Percentiles rank a stretch among this genome's conserved stretches.
These are phyloP conservation scores for Alloplasta piceator DNA, from an alignment of 2,888 invertebrate genomes.

Conservation along the genomic window DNA sequence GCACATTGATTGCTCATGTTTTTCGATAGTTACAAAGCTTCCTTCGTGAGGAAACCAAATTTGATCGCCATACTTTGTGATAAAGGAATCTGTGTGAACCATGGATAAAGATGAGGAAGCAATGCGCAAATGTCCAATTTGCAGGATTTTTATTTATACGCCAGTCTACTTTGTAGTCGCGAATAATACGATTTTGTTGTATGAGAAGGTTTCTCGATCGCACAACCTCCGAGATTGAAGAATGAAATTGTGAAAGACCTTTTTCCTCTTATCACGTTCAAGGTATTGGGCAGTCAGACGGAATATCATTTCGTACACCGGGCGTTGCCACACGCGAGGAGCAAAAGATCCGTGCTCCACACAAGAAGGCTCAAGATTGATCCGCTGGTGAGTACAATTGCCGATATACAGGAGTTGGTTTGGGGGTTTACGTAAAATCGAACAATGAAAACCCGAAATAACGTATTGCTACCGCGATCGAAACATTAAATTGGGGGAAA, in stretches of 20 bases:
- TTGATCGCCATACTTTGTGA: no score
- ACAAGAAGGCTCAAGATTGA: constrained; percentile 94
- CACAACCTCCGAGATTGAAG: neutral
- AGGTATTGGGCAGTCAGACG: constrained; percentile 94
- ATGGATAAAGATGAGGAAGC: no score
- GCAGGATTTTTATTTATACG: no score
- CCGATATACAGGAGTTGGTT: neutral
- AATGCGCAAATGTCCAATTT: no score
- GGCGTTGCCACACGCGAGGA: constrained; percentile 94
- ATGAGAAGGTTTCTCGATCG: no score
- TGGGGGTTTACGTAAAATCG: neutral
- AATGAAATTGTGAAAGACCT: constrained; percentile 17
- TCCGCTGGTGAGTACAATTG: constrained; percentile 91
- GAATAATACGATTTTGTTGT: constrained; percentile 20
- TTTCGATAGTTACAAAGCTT: no score
- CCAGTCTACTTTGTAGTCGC: no score
- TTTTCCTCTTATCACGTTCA: constrained; percentile 58
- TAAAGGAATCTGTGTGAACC: no score
- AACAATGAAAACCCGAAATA: neutral
- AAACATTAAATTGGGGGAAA: no score
- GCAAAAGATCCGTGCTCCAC: constrained; percentile 95
- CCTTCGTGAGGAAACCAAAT: no score
- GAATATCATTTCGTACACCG: constrained; percentile 98
- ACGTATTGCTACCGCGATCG: no score
- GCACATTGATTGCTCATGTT: no score